Evolutionary conservation across 2,113 vertebrate genomes (phyloP).

Genomic region (Recurvirostra avosetta): DNA sequence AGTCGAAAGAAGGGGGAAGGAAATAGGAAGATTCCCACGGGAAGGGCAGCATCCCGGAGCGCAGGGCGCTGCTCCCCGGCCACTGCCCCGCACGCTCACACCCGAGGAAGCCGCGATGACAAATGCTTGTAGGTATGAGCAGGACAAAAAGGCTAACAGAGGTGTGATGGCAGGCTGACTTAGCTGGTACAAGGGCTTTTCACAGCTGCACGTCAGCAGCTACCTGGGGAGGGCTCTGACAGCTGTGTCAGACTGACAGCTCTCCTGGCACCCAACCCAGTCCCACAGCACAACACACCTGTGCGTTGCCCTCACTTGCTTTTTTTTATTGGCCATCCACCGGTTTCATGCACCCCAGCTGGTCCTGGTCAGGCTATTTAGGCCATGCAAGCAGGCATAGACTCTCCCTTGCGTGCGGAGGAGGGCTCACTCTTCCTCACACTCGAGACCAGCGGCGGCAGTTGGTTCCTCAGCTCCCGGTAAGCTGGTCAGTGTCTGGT

Average conservation of each 20-base stretch:
- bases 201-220: neutral
- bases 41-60: neutral
- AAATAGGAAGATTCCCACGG: neutral
- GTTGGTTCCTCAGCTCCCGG: accelerated
- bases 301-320: neutral
- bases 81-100: neutral
- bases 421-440: accelerated
- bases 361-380: neutral
- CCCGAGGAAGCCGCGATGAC: neutral
- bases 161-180: neutral
- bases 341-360: neutral
- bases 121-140: neutral
- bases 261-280: neutral
- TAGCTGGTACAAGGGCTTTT: neutral
- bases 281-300: neutral
- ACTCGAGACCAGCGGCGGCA: accelerated
- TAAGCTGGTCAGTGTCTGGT: neutral
- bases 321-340: neutral
- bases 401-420: accelerated
- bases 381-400: accelerated
- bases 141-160: neutral
- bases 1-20: neutral
- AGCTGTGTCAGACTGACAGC: neutral
- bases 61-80: neutral
- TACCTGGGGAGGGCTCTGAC: neutral